Evolutionary conservation across 2,888 invertebrate species (phyloP), one percentile per base, ranked within the genome.

Genomic region (Gari tellinella): DNA sequence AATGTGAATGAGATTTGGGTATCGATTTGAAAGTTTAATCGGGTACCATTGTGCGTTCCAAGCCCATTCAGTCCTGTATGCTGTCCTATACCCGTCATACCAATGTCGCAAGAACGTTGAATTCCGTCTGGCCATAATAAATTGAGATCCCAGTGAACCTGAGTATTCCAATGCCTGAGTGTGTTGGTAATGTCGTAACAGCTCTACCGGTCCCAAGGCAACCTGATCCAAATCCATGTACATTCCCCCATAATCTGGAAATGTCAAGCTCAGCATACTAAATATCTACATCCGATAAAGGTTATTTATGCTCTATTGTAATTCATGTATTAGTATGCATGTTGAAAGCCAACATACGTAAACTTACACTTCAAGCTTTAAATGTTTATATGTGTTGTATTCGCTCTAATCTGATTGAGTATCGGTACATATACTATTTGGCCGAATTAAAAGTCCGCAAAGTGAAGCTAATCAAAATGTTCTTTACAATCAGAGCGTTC

Each of bases 151-250:
- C 63, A 79, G 40, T 8, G 65, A 56, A 49, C 43, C 45, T n/a
- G 52, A 15, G 21, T 60, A 23, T 38, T 65, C 74, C 15, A 53
- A 67, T 12, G 74, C 74, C 53, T 74, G 74, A 14, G 74, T 74
- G 38, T 67, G 63, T 2, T 63, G 49, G 48, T 78, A 78, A 5
- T 60, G 45, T 25, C 69, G 52, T 8, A 78, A 37, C 0, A 62
- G 62, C 14, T 62, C 51, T 23, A 74, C 14, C 17, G 73, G 49
- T 14, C 72, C 53, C 2, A 79, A 55, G 0, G 74, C n/a, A 15
- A 79, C 67, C 52, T 79, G 66, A 41, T 79, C 78, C 41, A 56
- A 74, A 37, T 79, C 78, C 15, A 79, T 43, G 37, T 74, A 79
- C 1, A 74, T 26, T 17, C 78, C 78, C 21, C 78, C 78, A 48